These are phyloP conservation scores for Arenaria interpres DNA, from an alignment of 2,113 vertebrate genomes.

Conservation along the genomic window DNA sequence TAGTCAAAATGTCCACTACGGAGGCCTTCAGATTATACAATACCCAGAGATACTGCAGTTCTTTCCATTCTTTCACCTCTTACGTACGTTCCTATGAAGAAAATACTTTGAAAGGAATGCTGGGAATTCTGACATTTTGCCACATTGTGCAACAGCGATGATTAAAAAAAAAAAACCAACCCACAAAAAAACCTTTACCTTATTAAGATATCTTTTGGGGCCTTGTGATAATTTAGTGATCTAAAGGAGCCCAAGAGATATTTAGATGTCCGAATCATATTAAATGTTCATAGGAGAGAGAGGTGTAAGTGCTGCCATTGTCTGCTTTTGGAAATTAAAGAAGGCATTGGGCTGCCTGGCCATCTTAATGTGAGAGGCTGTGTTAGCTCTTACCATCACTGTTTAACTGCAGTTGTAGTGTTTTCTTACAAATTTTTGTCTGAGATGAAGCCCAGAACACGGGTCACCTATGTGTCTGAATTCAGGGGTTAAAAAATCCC, in stretches of 20 bases:
- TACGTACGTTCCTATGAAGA: slow-evolving; percentile 12
- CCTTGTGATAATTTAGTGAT: not conserved
- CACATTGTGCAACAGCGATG: not conserved
- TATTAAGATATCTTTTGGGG: not conserved
- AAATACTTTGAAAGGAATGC: slow-evolving; percentile 26
- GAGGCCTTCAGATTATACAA: slow-evolving; percentile 49
- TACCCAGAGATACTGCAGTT: slow-evolving; percentile 59
- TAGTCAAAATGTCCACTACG: slow-evolving; percentile 54
- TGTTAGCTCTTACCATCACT: not conserved
- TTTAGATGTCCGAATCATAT: not conserved
- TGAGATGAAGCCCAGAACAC: not conserved
- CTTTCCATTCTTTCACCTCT: slow-evolving; percentile 67
- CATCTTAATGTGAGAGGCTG: rapidly evolving
- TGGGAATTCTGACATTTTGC: not conserved
- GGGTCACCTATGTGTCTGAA: not conserved
- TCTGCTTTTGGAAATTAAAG: not conserved
- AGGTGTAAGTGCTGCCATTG: not conserved
- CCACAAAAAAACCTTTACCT: not conserved
- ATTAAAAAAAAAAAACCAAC: not conserved
- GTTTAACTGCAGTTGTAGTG: not conserved
- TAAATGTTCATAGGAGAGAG: not conserved
- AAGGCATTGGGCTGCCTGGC: not conserved
- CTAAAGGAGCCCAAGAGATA: not conserved
- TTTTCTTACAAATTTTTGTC: not conserved
- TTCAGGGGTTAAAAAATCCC: not conserved